phyloP scores from a whole-genome alignment of 2,888 invertebrate genomes.

The Blastobasis lacticolella region DNA sequence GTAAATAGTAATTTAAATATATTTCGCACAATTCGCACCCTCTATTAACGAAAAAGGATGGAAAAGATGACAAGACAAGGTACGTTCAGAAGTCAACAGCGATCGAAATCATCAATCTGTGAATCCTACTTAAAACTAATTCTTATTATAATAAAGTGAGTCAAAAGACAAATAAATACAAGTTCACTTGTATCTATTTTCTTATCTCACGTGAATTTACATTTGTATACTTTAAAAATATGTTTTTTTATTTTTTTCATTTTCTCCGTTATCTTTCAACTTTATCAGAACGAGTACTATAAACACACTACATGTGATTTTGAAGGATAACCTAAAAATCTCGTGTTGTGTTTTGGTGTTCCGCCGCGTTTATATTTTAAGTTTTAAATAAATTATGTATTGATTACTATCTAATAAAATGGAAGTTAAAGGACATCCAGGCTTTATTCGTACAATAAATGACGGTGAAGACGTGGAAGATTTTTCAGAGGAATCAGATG shows the following conservation, averaged over 20 bases:
- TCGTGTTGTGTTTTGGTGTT: neutral
- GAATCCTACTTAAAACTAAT: too few species aligned
- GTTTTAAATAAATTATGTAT: neutral
- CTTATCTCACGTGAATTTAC: too few species aligned
- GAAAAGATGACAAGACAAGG: neutral
- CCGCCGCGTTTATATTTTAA: neutral
- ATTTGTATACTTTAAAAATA: too few species aligned
- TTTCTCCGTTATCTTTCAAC: too few species aligned
- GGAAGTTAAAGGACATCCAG: slow-evolving; percentile 52
- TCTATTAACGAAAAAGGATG: slow-evolving; percentile 2
- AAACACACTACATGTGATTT: slow-evolving; percentile 25
- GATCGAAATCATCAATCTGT: too few species aligned
- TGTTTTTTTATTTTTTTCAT: too few species aligned
- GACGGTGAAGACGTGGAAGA: slow-evolving; percentile 88
- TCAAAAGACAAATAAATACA: too few species aligned
- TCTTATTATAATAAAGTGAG: too few species aligned
- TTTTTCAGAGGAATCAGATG: slow-evolving; percentile 86
- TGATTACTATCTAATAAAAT: slow-evolving; percentile 17
- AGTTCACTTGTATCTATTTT: too few species aligned
- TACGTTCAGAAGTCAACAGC: too few species aligned
- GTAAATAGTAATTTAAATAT: slow-evolving; percentile 19
- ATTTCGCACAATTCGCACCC: slow-evolving; percentile 16
- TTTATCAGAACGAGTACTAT: too few species aligned
- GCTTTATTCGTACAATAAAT: slow-evolving; percentile 86
- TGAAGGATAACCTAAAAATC: slow-evolving; percentile 39